Evolutionary conservation across 2,797 vertebrate species (phyloP).

Genomic region (Tenualosa thibaudeaui): DNA sequence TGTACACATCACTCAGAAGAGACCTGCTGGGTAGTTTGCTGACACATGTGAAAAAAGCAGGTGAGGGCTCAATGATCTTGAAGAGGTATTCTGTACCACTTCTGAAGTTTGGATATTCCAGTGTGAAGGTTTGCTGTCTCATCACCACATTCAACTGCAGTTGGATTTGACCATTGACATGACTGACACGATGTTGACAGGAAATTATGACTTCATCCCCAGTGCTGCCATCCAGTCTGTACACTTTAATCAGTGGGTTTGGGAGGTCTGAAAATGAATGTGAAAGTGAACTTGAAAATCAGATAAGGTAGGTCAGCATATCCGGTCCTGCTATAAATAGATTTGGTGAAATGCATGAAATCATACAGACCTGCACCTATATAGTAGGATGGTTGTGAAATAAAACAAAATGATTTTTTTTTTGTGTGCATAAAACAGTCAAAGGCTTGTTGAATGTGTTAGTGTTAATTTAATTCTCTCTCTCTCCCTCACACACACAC

Average conservation of each 20-base stretch:
- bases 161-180: background rate
- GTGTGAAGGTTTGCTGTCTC: background rate
- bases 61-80: constrained; percentile 22
- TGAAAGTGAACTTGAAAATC: too few relatives aligned
- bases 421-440: too few relatives aligned
- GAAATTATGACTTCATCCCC: constrained; percentile 16
- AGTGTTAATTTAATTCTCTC: too few relatives aligned
- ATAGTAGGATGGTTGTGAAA: background rate
- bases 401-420: background rate
- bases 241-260: background rate
- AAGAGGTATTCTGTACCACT: constrained; percentile 12
- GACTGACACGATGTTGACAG: constrained; percentile 5
- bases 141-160: constrained; percentile 22
- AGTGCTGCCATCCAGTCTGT: background rate
- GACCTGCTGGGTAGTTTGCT: background rate
- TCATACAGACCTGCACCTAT: background rate
- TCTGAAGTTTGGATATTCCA: background rate
- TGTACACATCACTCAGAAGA: background rate
- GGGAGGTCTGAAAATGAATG: constrained; percentile 27
- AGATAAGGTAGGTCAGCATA: too few relatives aligned
- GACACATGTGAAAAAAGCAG: constrained; percentile 31
- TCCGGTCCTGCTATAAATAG: background rate
- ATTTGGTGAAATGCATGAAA: background rate
- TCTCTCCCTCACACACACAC: background rate
- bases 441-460: too few relatives aligned